Conservation (phyloP, 2,797 vertebrate genomes). For the Carduelis carduelis region DNA sequence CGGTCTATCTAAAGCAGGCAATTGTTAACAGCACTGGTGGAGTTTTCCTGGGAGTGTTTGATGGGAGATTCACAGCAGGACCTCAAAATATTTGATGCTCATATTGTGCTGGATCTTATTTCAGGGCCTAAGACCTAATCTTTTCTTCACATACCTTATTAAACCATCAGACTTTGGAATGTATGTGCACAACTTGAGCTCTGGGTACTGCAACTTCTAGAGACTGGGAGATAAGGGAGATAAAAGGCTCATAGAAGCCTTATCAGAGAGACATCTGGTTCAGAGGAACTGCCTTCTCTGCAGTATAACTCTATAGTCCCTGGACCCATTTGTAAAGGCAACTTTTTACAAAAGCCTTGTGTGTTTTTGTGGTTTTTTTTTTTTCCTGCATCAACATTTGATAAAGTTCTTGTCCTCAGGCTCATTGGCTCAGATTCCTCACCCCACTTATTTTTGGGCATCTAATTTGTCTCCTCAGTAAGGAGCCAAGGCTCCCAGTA, state of each 20-base stretch:
- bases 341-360: background rate
- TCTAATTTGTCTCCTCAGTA: background rate
- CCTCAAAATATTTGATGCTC: background rate
- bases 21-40: background rate
- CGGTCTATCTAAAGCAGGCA: background rate
- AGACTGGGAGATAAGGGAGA: background rate
- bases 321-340: background rate
- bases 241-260: background rate
- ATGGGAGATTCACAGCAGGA: background rate
- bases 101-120: background rate
- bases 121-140: background rate
- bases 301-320: background rate
- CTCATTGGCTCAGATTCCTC: background rate
- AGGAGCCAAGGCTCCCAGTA: background rate
- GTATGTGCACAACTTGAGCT: background rate
- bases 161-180: background rate
- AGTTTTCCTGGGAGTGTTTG: background rate
- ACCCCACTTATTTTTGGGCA: background rate
- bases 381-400: background rate
- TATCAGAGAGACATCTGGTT: background rate
- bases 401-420: background rate
- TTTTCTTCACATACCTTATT: background rate
- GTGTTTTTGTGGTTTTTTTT: background rate
- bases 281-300: background rate
- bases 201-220: background rate